Conservation (phyloP, 2,797 vertebrate genomes). For the Tiaroga cobitis region DNA sequence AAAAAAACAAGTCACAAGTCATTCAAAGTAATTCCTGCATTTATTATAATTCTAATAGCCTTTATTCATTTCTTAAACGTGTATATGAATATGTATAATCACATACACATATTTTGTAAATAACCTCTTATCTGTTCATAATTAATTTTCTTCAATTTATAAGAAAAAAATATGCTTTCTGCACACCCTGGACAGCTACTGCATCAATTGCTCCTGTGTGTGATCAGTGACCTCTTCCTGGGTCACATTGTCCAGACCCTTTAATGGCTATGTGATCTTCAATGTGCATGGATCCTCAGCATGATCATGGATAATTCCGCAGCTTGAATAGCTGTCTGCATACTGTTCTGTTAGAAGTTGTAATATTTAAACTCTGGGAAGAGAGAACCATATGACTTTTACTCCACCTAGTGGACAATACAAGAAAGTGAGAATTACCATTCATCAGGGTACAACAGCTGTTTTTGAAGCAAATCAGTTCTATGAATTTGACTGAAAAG, state of each 20-base stretch:
- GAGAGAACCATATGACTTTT: neutral
- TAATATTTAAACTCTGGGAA: neutral
- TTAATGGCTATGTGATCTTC: conserved; percentile 27
- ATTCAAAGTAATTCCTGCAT: conserved; percentile 74
- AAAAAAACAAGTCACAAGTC: conserved; percentile 28
- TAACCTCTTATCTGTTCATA: conserved; percentile 77
- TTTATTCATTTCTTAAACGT: conserved; percentile 82
- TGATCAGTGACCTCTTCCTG: neutral
- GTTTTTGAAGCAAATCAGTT: neutral
- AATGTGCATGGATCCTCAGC: conserved; percentile 36
- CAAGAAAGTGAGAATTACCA: neutral
- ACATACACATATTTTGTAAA: conserved; percentile 82
- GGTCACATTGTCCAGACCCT: neutral
- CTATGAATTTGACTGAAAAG: conserved; percentile 5
- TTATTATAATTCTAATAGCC: conserved; percentile 86
- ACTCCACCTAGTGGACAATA: conserved; percentile 27
- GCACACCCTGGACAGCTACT: conserved; percentile 71
- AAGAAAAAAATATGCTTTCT: conserved; percentile 78
- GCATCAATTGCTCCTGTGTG: conserved; percentile 36
- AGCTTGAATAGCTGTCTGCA: conserved; percentile 9
- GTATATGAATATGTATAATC: conserved; percentile 79
- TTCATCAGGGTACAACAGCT: neutral
- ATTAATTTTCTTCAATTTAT: conserved; percentile 64
- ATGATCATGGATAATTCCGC: conserved; percentile 8
- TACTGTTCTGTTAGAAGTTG: neutral